Base-by-base conservation (phyloP, 2,888 invertebrate species). In the Agrochola lychnidis region DNA sequence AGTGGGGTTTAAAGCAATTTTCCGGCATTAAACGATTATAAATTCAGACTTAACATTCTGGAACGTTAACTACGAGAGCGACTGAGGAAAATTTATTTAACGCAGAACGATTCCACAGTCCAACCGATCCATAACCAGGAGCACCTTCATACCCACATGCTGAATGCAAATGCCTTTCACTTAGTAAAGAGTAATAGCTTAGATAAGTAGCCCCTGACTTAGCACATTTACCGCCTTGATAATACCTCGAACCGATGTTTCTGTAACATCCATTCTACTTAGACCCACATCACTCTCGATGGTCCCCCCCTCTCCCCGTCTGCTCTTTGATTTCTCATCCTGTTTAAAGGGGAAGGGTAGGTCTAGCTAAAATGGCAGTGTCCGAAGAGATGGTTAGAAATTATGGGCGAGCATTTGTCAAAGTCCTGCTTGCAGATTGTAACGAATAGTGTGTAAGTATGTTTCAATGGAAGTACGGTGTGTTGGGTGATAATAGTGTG, bases 131-230 rank as follows among this genome's bases (percentile, higher is more conserved):
- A 86, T 88, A 85, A 83, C 87, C 70, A 66, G 53, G 40, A 79
- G 68, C 67, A 88, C 78, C 79, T 84, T 83, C 81, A 77, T 79
- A 71, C 78, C 78, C 87, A 86, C 85, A 88, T 87, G 87, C 87
- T 88, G 90, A 89, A 94, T 93, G 92, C 92, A 93, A 93, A 94
- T 93, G 85, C 88, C 92, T 90, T 92, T 92, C 92, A 93, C 94
- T 94, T 93, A 93, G 91, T 91, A 89, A 83, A 91, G 92, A 93
- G 93, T 94, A 94, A 94, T 94, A 92, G 93, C 90, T 84, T 73
- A 92, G 93, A 93, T 92, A 94, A 94, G 94, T 94, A 94, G 93
- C 93, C 92, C 87, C 94, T 94, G 94, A 95, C 94, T 93, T 92
- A 92, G 94, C 94, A 94, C 94, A 93, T 94, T 94, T 92, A 90